A percentile compares a stretch with the other conserved stretches of the same genome.
phyloP scores from a whole-genome alignment of 2,888 invertebrate species.

The Keiferia lycopersicella region DNA sequence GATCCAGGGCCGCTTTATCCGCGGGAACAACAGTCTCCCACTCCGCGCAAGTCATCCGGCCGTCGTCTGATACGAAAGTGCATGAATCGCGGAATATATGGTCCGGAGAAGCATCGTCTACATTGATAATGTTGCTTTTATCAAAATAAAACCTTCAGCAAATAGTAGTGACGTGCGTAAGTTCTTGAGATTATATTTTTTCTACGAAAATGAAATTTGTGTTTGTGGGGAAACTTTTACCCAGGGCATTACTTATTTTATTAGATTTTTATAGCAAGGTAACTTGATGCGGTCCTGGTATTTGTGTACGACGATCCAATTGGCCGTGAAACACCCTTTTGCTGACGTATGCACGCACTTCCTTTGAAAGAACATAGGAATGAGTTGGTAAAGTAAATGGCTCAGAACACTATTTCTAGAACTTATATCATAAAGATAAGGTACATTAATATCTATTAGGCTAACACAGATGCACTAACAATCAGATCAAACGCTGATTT shows the following conservation, averaged over 20 bases:
- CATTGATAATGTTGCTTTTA: conserved; percentile 14
- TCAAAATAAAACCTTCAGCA: conserved; percentile 12
- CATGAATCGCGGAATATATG: conserved; percentile 12
- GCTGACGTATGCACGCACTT: conserved; percentile 20
- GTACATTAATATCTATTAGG: background rate
- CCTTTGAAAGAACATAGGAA: conserved; percentile 11
- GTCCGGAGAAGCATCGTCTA: background rate
- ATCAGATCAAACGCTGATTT: conserved; percentile 1
- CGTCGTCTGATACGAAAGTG: conserved; percentile 14
- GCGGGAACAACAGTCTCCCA: background rate
- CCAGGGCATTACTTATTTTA: background rate
- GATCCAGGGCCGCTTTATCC: conserved; percentile 19
- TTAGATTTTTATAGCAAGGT: background rate
- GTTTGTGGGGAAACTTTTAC: conserved; percentile 2
- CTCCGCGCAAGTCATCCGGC: conserved; percentile 4
- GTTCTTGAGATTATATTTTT: conserved; percentile 9
- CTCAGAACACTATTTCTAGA: background rate
- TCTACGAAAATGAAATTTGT: background rate
- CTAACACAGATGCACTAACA: background rate
- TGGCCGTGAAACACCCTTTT: conserved; percentile 25
- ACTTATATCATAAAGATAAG: background rate
- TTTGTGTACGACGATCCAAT: conserved; percentile 20
- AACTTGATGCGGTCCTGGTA: conserved; percentile 21
- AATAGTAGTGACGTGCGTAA: conserved; percentile 2
- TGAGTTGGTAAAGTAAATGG: background rate